phyloP scores from a whole-genome alignment of 2,113 vertebrate species.

The Lonchura striata region DNA sequence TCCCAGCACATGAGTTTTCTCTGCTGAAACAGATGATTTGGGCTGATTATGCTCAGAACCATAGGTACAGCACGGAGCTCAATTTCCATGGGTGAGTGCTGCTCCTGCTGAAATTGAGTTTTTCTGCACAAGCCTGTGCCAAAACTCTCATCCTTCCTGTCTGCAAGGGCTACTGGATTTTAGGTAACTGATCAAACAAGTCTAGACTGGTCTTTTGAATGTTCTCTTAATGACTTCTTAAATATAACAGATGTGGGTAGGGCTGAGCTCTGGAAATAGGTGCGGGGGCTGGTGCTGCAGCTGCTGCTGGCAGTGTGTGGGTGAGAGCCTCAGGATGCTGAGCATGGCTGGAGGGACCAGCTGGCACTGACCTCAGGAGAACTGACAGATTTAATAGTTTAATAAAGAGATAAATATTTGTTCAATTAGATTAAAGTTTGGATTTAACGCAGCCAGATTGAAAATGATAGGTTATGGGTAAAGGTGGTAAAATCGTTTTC shows the following conservation, averaged over 20 bases:
- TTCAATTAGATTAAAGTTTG: background rate
- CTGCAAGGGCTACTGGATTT: background rate
- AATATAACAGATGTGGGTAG: background rate
- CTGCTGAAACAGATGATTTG: background rate
- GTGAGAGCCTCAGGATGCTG: background rate
- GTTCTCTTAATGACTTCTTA: background rate
- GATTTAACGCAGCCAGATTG: rapidly evolving
- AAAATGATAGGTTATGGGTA: background rate
- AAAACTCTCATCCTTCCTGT: background rate
- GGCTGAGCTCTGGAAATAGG: background rate
- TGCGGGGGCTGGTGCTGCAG: background rate
- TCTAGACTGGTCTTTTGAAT: background rate
- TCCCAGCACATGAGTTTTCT: background rate
- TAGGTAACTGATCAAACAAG: background rate
- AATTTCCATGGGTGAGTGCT: background rate
- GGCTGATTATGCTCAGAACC: background rate
- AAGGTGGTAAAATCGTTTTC: background rate
- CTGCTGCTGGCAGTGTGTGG: rapidly evolving
- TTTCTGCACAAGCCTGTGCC: background rate
- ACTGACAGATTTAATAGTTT: background rate
- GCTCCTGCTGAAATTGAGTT: background rate
- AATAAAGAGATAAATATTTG: background rate
- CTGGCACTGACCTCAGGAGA: background rate
- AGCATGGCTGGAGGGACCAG: background rate
- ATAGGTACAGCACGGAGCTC: background rate